Conservation (phyloP, 2,113 vertebrate species). For the Oryzias woworae region DNA sequence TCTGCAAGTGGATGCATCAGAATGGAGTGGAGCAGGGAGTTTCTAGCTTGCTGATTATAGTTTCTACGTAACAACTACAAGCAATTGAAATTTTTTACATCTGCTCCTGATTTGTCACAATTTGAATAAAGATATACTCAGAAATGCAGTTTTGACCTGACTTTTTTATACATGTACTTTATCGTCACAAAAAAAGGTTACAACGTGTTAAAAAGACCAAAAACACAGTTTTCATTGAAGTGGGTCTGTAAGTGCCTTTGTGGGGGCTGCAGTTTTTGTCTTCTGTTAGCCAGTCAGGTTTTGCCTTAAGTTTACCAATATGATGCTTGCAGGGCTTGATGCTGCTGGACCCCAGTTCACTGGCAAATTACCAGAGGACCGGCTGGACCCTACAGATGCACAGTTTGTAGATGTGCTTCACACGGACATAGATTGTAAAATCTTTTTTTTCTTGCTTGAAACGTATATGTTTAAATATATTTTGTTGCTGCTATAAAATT, state of each 20-base stretch:
- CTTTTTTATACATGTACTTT: too few species aligned
- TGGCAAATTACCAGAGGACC: conserved; percentile 45
- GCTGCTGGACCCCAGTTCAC: conserved; percentile 88
- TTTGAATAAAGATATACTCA: too few species aligned
- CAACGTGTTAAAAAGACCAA: neutral
- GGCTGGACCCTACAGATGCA: conserved; percentile 86
- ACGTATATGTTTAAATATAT: neutral
- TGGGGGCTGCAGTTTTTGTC: neutral
- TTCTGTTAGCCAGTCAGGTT: neutral
- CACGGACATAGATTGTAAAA: conserved; percentile 84
- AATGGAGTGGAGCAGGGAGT: too few species aligned
- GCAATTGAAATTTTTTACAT: too few species aligned
- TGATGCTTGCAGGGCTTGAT: conserved; percentile 83
- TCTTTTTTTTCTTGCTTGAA: neutral
- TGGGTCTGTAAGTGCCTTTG: too few species aligned
- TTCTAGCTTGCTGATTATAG: too few species aligned
- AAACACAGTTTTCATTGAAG: too few species aligned
- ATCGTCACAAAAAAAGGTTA: too few species aligned
- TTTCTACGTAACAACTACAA: too few species aligned
- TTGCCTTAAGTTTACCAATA: conserved; percentile 2
- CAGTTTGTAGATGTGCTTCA: conserved; percentile 93
- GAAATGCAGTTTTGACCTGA: too few species aligned
- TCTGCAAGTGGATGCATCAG: too few species aligned
- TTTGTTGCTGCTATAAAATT: neutral
- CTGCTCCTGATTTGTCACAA: too few species aligned